Evolutionary conservation across 1,140 invertebrate species (phyloP), one percentile per base, ranked within the genome.

Genomic region (Saccostrea glomerata): DNA sequence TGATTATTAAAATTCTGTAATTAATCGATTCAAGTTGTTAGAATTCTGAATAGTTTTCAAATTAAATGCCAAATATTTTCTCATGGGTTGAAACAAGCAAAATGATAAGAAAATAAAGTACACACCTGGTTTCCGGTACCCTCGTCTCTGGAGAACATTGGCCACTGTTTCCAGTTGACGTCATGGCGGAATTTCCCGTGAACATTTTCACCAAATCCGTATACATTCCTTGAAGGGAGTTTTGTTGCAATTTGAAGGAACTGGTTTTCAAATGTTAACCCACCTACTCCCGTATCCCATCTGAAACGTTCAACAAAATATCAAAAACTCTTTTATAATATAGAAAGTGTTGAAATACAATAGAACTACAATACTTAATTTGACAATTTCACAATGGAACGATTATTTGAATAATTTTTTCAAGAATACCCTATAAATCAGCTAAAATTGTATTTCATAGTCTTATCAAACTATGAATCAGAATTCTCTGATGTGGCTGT

Each of bases 171-270:
- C 89, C 94, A 94, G 88, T 92, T 92, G n/a, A 94, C 40, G 84
- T 94, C 91, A 86, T 94, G 95, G 70, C 91, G 90, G 87, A 94
- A 93, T 11, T 89, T 85, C 1, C 86, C 56, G 83, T 94, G 93
- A 0, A 92, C 97, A 96, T 95, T 98, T 97, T 96, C 96, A 20
- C 98, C 98, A 89, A 98, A 95, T 2, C 98, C 98, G 95, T 98
- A 99, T 89, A 98, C 96, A 90, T 97, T 97, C 20, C 92, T 89
- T 0, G 97, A 97, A 0, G 97, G 96, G 30, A 98, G 93, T 47
- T 96, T 93, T 0, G 97, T 96, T 4, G 97, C 97, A 20, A 98
- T 95, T 95, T 98, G 97, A 12, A 98, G 95, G 94, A 98, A 98
- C 91, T 98, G 97, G 93, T 98, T 96, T 0, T 97, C 96, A 92